A percentile compares a stretch with the other conserved stretches of the same genome.
These are phyloP conservation scores for Drosophila jambulina DNA, from an alignment of 1,140 invertebrate species.

Conservation along the genomic window DNA sequence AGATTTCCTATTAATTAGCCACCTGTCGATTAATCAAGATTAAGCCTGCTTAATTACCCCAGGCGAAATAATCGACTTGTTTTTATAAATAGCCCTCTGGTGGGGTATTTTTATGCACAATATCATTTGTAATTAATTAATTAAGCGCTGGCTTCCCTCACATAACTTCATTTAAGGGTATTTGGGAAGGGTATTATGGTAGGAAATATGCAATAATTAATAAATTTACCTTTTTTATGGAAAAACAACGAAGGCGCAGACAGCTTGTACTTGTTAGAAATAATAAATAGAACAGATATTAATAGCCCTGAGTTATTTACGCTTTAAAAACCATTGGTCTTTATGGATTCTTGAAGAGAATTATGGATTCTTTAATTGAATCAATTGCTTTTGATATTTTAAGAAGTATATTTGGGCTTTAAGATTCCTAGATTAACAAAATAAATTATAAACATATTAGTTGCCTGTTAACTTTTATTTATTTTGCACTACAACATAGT, in stretches of 20 bases:
- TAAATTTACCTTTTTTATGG: neutral
- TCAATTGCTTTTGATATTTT: neutral
- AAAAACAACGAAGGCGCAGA: neutral
- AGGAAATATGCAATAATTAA: neutral
- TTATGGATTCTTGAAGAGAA: neutral
- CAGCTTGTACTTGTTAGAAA: neutral
- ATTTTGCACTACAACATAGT: too few species aligned
- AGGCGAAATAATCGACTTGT: slow-evolving; percentile 16
- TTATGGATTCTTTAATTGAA: neutral
- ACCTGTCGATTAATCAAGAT: slow-evolving; percentile 37
- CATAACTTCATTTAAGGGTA: neutral
- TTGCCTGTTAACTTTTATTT: neutral
- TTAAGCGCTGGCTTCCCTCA: neutral
- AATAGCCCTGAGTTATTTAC: neutral
- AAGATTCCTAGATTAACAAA: neutral
- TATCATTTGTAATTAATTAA: neutral
- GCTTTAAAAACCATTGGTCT: neutral
- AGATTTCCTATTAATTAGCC: slow-evolving; percentile 37
- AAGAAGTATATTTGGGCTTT: neutral
- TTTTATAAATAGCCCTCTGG: slow-evolving; percentile 5
- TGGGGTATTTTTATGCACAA: neutral
- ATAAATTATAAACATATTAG: neutral
- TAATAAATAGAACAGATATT: slow-evolving; percentile 5
- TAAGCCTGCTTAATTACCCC: slow-evolving; percentile 26
- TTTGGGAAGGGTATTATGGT: neutral